Evolutionary conservation across 2,797 vertebrate species (phyloP).

Genomic region (Tokudaia tokunoshimensis): DNA sequence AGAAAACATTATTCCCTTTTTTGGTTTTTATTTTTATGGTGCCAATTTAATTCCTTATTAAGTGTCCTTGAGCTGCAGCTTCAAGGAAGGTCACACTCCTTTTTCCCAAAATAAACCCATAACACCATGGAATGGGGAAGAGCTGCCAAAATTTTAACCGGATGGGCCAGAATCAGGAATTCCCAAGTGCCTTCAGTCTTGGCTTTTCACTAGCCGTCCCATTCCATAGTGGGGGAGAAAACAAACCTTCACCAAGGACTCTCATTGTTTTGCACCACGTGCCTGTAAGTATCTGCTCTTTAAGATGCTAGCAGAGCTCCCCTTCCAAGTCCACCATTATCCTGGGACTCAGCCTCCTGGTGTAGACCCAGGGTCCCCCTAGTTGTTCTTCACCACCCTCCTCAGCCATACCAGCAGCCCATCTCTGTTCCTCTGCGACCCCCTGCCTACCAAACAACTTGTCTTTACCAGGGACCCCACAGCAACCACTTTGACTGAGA

Average conservation of each 20-base stretch:
- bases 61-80: constrained; percentile 14
- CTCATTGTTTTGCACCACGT: background rate
- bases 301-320: background rate
- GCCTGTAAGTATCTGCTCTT: background rate
- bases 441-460: background rate
- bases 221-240: background rate
- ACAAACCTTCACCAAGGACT: background rate
- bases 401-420: background rate
- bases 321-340: background rate
- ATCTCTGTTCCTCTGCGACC: too few species aligned
- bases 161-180: constrained; percentile 14
- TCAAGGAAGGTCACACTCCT: constrained; percentile 39
- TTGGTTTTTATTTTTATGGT: constrained; percentile 9
- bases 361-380: background rate
- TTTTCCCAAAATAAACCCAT: constrained; percentile 44
- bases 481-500: background rate
- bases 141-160: constrained; percentile 37
- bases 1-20: background rate
- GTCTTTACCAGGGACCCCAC: background rate
- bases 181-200: constrained; percentile 18
- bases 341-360: background rate
- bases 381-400: background rate
- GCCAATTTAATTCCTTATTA: constrained; percentile 53
- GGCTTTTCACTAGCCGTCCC: background rate
- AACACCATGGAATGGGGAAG: background rate